These are phyloP conservation scores for Atta colombica DNA, from an alignment of 1,140 invertebrate species.

Conservation along the genomic window DNA sequence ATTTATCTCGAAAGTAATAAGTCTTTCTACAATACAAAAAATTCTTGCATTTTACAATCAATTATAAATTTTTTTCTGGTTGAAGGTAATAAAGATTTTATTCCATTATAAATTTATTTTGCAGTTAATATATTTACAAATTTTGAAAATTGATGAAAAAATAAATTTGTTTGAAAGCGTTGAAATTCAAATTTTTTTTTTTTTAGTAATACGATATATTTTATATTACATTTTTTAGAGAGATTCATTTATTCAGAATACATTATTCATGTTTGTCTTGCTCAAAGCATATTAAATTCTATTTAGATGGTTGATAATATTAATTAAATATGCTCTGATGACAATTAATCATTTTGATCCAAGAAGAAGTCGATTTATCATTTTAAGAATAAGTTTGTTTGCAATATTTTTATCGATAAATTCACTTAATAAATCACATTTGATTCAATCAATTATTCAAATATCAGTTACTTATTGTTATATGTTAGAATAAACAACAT, in stretches of 20 bases:
- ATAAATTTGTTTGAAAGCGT: background rate
- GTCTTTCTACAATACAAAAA: background rate
- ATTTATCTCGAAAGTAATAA: background rate
- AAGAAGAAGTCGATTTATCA: conserved; percentile 3
- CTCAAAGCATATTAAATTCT: conserved; percentile 1
- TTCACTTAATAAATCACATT: background rate
- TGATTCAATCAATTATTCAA: background rate
- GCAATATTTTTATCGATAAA: background rate
- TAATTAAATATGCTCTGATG: background rate
- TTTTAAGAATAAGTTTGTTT: background rate
- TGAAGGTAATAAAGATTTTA: no score
- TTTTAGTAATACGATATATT: background rate
- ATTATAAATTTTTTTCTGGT: conserved; percentile 2
- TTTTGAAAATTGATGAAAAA: background rate
- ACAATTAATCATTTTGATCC: conserved; percentile 35
- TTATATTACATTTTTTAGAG: background rate
- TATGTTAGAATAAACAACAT: background rate
- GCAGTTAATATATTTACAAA: background rate
- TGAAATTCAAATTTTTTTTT: background rate
- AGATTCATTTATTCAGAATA: background rate
- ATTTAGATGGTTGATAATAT: background rate
- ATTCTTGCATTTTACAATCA: background rate
- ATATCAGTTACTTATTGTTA: background rate
- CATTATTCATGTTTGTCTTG: background rate
- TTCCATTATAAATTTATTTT: background rate